Evolutionary conservation across 2,888 invertebrate genomes (phyloP).

Genomic region (Oscheius sp.): DNA sequence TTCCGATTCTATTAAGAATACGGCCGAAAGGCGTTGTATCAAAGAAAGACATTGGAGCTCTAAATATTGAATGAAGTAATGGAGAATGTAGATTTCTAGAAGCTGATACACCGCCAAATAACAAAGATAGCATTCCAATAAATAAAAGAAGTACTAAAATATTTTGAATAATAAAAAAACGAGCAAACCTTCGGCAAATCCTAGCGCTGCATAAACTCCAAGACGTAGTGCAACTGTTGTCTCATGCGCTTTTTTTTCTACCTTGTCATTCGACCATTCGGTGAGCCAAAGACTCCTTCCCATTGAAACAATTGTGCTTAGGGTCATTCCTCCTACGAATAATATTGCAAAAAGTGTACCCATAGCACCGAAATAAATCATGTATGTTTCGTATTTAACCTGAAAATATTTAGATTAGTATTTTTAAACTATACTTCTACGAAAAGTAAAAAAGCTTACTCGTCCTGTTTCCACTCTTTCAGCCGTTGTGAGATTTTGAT

Average conservation of each 20-base stretch:
- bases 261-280: constrained; percentile 69
- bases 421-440: background rate
- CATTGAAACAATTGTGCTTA: constrained; percentile 65
- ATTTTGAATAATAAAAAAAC: background rate
- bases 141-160: constrained; percentile 62
- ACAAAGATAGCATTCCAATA: constrained; percentile 65
- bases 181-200: constrained; percentile 63
- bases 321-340: constrained; percentile 62
- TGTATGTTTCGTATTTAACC: constrained; percentile 64
- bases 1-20: constrained; percentile 67
- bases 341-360: constrained; percentile 52
- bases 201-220: constrained; percentile 66
- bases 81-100: constrained; percentile 66
- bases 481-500: constrained; percentile 56
- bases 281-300: constrained; percentile 67
- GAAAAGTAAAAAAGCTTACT: constrained; percentile 30
- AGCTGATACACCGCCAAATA: constrained; percentile 67
- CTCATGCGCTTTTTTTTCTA: constrained; percentile 27
- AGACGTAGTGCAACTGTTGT: constrained; percentile 55
- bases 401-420: constrained; percentile 28
- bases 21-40: constrained; percentile 69
- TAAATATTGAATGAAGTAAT: constrained; percentile 64
- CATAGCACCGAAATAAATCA: constrained; percentile 66
- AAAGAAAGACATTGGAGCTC: constrained; percentile 69
- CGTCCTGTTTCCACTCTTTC: constrained; percentile 67